phyloP scores from a whole-genome alignment of 2,113 vertebrate species.

The Alaudala cheleensis region DNA sequence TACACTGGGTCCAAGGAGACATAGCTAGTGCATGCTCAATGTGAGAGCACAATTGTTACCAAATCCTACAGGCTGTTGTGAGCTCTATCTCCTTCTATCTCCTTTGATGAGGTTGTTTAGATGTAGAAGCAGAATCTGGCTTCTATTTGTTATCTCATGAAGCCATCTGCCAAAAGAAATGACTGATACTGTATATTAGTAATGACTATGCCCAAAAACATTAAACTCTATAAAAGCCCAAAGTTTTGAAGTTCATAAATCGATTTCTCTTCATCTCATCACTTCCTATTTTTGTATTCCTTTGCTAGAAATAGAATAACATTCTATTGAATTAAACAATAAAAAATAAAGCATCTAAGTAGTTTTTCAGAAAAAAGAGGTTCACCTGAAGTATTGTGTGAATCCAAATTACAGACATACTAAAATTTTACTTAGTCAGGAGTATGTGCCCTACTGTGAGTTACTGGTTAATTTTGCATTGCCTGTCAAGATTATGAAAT shows the following conservation, averaged over 20 bases:
- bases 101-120: background rate
- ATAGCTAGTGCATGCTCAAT: fast-evolving
- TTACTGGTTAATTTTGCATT: background rate
- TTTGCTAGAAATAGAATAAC: background rate
- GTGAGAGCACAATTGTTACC: background rate
- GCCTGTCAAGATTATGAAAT: background rate
- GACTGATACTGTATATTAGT: background rate
- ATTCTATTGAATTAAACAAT: background rate
- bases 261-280: background rate
- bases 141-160: background rate
- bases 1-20: background rate
- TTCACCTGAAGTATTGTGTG: background rate
- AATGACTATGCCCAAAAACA: background rate
- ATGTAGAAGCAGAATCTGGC: background rate
- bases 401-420: background rate
- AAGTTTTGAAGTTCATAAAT: background rate
- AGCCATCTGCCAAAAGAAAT: background rate
- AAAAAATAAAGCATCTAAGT: background rate
- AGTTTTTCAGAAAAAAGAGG: background rate
- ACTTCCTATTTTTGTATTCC: background rate
- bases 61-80: background rate
- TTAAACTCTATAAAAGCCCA: background rate
- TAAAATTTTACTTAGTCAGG: background rate
- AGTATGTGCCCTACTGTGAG: background rate
- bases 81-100: background rate